These are phyloP conservation scores for Elysia chlorotica DNA, from an alignment of 1,140 invertebrate genomes.

Conservation along the genomic window DNA sequence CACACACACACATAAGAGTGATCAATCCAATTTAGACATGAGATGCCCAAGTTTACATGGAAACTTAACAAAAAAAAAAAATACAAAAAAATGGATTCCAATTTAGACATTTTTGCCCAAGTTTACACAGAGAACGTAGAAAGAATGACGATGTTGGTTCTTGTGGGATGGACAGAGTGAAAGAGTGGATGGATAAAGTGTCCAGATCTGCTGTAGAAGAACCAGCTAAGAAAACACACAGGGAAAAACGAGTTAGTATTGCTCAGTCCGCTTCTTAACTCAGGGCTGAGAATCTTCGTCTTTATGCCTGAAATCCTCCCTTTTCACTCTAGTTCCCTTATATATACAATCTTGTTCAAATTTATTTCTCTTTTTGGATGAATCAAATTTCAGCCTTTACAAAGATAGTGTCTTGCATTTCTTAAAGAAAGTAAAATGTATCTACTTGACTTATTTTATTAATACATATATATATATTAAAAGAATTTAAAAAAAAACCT, in stretches of 20 bases:
- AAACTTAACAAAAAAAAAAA: no score
- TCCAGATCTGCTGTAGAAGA: conserved; percentile 14
- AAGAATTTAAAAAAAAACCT: no score
- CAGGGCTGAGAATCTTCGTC: background rate
- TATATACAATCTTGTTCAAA: background rate
- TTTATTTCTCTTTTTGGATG: background rate
- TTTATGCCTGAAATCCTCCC: background rate
- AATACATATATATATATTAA: no score
- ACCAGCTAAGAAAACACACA: background rate
- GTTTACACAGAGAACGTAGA: no score
- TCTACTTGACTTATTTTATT: no score
- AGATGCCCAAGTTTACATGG: no score
- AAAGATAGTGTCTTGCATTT: no score
- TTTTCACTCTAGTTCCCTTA: background rate
- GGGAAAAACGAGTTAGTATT: conserved; percentile 9
- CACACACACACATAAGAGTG: background rate
- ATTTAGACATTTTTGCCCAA: no score
- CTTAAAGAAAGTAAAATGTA: no score
- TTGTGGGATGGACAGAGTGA: conserved; percentile 16
- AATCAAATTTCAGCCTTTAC: background rate
- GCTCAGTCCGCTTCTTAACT: background rate
- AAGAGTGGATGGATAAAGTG: conserved; percentile 19
- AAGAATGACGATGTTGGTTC: conserved; percentile 5
- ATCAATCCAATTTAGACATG: no score
- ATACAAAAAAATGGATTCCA: no score